Evolutionary conservation across 2,888 invertebrate genomes (phyloP).

Genomic region (Lochmaea capreae): DNA sequence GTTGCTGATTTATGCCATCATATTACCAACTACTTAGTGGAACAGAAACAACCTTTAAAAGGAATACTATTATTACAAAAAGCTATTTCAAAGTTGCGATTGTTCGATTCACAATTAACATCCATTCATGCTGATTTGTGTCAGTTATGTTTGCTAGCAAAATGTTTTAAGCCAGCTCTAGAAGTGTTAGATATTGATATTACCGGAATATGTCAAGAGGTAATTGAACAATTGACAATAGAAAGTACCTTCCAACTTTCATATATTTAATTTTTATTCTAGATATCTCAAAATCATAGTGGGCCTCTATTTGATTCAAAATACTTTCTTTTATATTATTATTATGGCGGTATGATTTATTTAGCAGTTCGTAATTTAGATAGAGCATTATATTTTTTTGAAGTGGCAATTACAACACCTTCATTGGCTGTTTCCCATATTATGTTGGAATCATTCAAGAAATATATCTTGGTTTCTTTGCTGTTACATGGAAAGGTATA

Average conservation of each 20-base stretch:
- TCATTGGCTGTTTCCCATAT: conserved; percentile 95
- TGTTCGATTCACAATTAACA: conserved; percentile 90
- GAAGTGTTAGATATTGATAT: conserved; percentile 91
- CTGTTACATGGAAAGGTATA: conserved; percentile 90
- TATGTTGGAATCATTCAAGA: conserved; percentile 97
- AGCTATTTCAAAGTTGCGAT: conserved; percentile 89
- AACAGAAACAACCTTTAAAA: conserved; percentile 81
- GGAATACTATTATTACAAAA: conserved; percentile 86
- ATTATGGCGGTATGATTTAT: conserved; percentile 98
- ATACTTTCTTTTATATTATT: conserved; percentile 93
- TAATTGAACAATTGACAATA: conserved; percentile 58
- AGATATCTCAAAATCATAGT: conserved; percentile 58
- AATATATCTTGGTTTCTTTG: conserved; percentile 91
- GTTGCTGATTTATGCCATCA: conserved; percentile 92
- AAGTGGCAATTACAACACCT: conserved; percentile 96
- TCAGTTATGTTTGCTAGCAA: conserved; percentile 89
- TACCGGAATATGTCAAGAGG: conserved; percentile 90
- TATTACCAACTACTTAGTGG: conserved; percentile 82
- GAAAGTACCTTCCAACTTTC: background rate
- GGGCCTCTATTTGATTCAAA: conserved; percentile 87
- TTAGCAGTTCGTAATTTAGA: conserved; percentile 93
- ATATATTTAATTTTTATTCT: conserved; percentile 41
- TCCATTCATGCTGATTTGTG: conserved; percentile 95
- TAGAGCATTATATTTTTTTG: conserved; percentile 93
- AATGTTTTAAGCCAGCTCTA: conserved; percentile 91